Percentiles rank a stretch among this genome's conserved stretches.
phyloP scores from a whole-genome alignment of 2,113 vertebrate species.

The Mystacornis crossleyi region DNA sequence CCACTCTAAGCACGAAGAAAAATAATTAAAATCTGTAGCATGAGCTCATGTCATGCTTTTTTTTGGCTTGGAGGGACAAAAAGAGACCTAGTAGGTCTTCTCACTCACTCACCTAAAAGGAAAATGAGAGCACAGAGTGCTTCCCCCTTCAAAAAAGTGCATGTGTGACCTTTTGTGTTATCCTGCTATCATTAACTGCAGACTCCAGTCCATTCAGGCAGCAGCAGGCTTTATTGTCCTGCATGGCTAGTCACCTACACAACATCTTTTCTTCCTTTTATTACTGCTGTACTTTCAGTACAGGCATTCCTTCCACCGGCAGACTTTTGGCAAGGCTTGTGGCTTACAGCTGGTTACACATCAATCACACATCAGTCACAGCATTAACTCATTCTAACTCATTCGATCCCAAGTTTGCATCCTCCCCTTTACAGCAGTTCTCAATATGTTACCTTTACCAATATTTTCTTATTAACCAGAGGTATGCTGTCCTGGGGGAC shows the following conservation, averaged over 20 bases:
- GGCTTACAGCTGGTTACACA: not conserved
- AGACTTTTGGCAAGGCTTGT: not conserved
- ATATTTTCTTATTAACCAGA: not conserved
- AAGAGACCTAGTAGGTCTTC: not conserved
- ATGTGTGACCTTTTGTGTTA: not conserved
- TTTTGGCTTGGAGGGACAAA: not conserved
- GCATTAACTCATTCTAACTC: not conserved
- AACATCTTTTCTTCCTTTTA: not conserved
- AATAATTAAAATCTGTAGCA: not conserved
- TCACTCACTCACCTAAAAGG: not conserved
- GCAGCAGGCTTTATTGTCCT: not conserved
- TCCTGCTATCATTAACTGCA: not conserved
- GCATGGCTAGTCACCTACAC: not conserved
- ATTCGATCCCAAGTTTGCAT: not conserved
- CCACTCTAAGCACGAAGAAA: not conserved
- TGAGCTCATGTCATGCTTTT: not conserved
- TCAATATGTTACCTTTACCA: not conserved
- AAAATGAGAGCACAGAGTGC: not conserved
- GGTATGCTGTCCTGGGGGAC: accelerated
- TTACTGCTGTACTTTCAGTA: not conserved
- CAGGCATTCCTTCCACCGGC: not conserved
- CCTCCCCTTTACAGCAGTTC: not conserved
- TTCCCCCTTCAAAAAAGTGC: not conserved
- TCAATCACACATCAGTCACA: not conserved
- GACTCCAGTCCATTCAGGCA: not conserved